A percentile compares a stretch with the other conserved stretches of the same genome.
Conservation (phyloP, 1,140 invertebrate genomes). For the Drosophila willistoni region DNA sequence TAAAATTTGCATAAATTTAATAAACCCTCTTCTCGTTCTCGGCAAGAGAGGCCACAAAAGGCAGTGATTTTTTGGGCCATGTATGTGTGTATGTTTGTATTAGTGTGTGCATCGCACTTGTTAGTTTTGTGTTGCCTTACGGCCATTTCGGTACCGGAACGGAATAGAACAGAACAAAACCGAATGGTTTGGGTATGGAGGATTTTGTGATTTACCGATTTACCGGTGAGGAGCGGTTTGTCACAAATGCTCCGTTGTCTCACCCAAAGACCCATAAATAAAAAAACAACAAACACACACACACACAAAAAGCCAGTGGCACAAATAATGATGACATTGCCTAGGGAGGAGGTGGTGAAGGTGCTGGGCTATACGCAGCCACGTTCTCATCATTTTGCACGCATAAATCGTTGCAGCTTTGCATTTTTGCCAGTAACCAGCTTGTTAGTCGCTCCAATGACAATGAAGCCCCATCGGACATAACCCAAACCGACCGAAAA, state of each 20-base stretch:
- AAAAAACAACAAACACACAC: constrained; percentile 28
- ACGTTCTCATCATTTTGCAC: constrained; percentile 73
- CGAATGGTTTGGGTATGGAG: constrained; percentile 26
- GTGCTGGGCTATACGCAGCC: constrained; percentile 39
- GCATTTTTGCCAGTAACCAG: constrained; percentile 22
- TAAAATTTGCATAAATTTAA: constrained; percentile 82
- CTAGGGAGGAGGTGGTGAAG: not conserved
- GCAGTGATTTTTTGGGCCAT: constrained; percentile 36
- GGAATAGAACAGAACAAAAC: too few species aligned
- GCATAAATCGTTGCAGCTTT: constrained; percentile 63
- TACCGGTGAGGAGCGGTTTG: constrained; percentile 79
- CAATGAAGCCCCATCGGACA: constrained; percentile 37
- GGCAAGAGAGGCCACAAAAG: constrained; percentile 56
- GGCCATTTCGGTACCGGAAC: constrained; percentile 30
- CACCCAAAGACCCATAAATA: constrained; percentile 81
- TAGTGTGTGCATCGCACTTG: constrained; percentile 40
- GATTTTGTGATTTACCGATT: constrained; percentile 80
- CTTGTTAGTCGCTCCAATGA: constrained; percentile 53
- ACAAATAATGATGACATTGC: constrained; percentile 78
- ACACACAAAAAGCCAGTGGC: constrained; percentile 52
- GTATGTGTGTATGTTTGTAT: not conserved
- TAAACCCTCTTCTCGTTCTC: constrained; percentile 68
- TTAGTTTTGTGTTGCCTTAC: constrained; percentile 38
- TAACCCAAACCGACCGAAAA: constrained; percentile 17
- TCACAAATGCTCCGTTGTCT: constrained; percentile 73